Conservation (phyloP, 2,797 vertebrate genomes). For the Microctenopoma stevenorrisi region DNA sequence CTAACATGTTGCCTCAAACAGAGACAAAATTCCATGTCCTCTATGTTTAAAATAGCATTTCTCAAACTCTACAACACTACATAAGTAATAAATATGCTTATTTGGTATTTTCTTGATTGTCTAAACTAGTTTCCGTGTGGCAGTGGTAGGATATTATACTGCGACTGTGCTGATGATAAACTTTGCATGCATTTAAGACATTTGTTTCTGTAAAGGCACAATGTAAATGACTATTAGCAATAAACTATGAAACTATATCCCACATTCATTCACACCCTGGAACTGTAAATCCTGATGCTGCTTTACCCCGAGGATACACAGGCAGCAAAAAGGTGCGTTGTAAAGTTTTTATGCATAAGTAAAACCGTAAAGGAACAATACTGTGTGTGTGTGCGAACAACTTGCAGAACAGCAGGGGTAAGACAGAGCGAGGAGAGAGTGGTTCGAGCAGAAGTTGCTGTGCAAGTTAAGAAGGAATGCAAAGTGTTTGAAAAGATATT, state of each 20-base stretch:
- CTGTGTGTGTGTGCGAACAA: constrained; percentile 56
- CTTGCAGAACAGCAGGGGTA: constrained; percentile 47
- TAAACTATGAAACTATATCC: constrained; percentile 18
- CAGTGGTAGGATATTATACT: neutral
- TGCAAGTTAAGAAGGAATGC: constrained; percentile 74
- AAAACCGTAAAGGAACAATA: constrained; percentile 64
- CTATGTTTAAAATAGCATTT: neutral
- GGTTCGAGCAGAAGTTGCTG: constrained; percentile 72
- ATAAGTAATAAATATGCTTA: neutral
- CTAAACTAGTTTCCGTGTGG: neutral
- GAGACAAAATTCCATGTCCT: constrained; percentile 8
- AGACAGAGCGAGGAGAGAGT: constrained; percentile 30
- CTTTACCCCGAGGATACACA: constrained; percentile 46
- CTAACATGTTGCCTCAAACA: constrained; percentile 47
- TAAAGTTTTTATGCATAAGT: constrained; percentile 45
- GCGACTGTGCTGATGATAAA: neutral
- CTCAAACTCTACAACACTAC: neutral
- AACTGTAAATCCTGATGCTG: constrained; percentile 13
- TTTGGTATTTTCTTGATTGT: neutral
- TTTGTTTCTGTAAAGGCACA: neutral
- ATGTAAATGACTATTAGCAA: constrained; percentile 1
- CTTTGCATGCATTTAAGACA: constrained; percentile 6
- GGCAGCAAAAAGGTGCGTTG: constrained; percentile 42
- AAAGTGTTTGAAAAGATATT: constrained; percentile 77
- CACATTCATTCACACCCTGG: constrained; percentile 36